Percentiles rank a stretch among this genome's conserved stretches.
Evolutionary conservation across 2,797 vertebrate species (phyloP).

Genomic region (Pseudomugil gertrudae): DNA sequence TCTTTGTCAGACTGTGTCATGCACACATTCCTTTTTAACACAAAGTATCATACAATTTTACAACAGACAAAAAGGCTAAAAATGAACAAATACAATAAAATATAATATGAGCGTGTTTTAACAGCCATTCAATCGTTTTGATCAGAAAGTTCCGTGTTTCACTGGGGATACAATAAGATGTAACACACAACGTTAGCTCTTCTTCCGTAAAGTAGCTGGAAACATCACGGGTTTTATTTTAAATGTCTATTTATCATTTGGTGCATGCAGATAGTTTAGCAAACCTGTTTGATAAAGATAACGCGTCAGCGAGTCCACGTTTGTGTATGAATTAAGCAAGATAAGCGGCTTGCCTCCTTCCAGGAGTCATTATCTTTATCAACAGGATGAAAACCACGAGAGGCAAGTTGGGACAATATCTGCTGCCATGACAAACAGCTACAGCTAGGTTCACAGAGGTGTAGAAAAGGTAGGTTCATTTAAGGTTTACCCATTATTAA

Average conservation of each 20-base stretch:
- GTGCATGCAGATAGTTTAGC: not conserved
- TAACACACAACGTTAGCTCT: slow-evolving; percentile 53
- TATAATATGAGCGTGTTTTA: too few relatives aligned
- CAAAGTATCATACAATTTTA: not conserved
- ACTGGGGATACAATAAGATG: slow-evolving; percentile 39
- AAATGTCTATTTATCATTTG: not conserved
- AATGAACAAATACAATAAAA: not conserved
- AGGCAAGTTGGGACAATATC: not conserved
- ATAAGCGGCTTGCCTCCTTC: not conserved
- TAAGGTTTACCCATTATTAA: too few relatives aligned
- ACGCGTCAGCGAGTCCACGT: not conserved
- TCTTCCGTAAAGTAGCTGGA: not conserved
- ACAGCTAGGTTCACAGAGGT: not conserved
- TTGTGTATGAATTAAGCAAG: not conserved
- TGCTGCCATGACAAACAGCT: not conserved
- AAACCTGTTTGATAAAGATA: slow-evolving; percentile 13
- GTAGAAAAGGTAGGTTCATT: not conserved
- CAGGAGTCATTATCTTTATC: not conserved
- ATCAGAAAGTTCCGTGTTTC: slow-evolving; percentile 41
- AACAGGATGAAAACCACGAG: not conserved
- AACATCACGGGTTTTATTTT: rapidly evolving
- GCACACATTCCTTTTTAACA: too few relatives aligned
- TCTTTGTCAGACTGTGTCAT: too few relatives aligned
- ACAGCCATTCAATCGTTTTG: not conserved
- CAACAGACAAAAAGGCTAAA: not conserved